phyloP scores from a whole-genome alignment of 2,888 invertebrate genomes.

The Agrochola circellaris region DNA sequence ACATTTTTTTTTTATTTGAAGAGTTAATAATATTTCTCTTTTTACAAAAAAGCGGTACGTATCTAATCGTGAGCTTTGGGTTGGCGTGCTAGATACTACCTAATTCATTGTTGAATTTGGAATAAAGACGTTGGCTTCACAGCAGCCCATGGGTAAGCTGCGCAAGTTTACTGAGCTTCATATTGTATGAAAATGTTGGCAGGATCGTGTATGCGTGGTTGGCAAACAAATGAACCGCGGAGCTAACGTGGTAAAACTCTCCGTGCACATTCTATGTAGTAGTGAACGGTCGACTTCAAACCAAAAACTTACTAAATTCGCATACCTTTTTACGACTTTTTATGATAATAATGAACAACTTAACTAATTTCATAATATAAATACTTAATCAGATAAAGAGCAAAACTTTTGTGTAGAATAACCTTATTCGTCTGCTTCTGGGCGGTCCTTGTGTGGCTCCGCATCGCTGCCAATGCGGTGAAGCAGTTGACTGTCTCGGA shows the following conservation, averaged over 20 bases:
- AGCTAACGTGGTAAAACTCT: background rate
- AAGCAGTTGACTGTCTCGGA: too few relatives aligned
- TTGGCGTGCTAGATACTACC: background rate
- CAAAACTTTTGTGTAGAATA: background rate
- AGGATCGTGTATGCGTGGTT: background rate
- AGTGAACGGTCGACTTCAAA: background rate
- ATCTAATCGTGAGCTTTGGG: too few relatives aligned
- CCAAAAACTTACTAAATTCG: background rate
- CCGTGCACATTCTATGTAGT: too few relatives aligned
- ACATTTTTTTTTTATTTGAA: background rate
- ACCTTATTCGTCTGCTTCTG: too few relatives aligned
- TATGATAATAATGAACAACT: conserved; percentile 2
- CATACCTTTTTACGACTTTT: background rate
- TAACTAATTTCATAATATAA: conserved; percentile 9
- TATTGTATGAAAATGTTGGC: background rate
- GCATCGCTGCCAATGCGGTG: too few relatives aligned
- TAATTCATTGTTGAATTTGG: too few relatives aligned
- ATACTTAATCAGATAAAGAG: conserved; percentile 5
- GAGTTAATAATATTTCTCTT: too few relatives aligned
- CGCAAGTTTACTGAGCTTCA: background rate
- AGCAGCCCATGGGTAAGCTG: background rate
- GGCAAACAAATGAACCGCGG: background rate
- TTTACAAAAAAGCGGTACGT: too few relatives aligned
- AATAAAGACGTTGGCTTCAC: too few relatives aligned
- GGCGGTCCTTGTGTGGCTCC: too few relatives aligned